Percentiles rank a stretch among this genome's conserved stretches.
Conservation (phyloP, 2,797 vertebrate genomes). For the Periparus ater region DNA sequence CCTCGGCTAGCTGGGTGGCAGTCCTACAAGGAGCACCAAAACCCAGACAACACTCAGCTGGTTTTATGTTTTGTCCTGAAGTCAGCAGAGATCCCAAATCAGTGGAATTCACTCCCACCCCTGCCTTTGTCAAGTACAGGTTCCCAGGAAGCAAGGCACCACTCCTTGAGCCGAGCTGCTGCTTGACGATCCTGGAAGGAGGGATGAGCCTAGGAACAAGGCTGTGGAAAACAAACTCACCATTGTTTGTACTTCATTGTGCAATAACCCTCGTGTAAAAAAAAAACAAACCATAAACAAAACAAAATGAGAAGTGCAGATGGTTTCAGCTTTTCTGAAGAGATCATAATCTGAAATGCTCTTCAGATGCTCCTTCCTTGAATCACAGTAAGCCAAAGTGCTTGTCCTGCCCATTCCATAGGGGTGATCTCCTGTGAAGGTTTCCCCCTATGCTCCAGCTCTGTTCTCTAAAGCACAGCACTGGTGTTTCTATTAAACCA, state of each 20-base stretch:
- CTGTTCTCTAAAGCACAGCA: background rate
- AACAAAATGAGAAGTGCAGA: background rate
- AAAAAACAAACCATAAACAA: background rate
- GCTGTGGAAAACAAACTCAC: background rate
- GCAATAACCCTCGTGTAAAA: background rate
- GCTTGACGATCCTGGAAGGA: background rate
- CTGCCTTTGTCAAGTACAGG: background rate
- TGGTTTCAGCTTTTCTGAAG: background rate
- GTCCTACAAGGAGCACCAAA: background rate
- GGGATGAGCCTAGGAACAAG: background rate
- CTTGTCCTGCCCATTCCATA: background rate
- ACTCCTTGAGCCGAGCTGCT: background rate
- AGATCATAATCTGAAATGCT: background rate
- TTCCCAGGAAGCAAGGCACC: background rate
- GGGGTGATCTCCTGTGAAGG: fast-evolving
- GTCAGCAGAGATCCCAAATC: background rate
- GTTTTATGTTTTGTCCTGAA: background rate
- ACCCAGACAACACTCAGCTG: background rate
- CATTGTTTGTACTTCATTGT: background rate
- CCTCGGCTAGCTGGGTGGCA: background rate
- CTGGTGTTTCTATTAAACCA: background rate
- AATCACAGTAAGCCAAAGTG: background rate
- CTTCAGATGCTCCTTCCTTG: background rate
- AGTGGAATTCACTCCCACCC: background rate
- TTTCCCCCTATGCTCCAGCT: background rate